Base-by-base conservation (phyloP, 1,140 invertebrate species). In the Hermatobates lingyangjiaoensis region DNA sequence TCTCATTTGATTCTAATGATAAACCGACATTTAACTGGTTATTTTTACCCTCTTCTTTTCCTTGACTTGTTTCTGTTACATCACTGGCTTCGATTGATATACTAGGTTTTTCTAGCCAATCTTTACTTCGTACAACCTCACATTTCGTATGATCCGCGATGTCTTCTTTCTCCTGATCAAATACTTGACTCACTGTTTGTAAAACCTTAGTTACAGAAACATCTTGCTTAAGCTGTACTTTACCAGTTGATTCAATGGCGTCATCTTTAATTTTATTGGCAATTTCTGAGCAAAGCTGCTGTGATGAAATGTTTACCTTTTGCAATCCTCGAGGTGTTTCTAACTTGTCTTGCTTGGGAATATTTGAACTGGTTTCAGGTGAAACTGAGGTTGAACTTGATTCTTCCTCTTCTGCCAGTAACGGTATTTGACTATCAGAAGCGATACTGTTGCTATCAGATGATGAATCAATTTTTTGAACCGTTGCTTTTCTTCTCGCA, bases 1-100 rank as follows among this genome's bases (percentile, higher is more conserved):
- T 66, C 48, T 79, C 75, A 54, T 70, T 78, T 0, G 75, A 79
- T 57, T 77, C 76, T 5, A 77, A 66, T 1, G 76, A 80, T 56
- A 73, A 71, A 0, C 70, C 72, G 1, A 61, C 60, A 45, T 51
- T 50, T 2, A 55, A 38, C 2, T 30, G 45, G 27, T 39, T 27
- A 28, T 47, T 45, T n/a, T 54, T 48, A 42, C 40, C 2, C 23
- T 3, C 30, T 20, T 23, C 21, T 18, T 54, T 48, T 24, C 34
- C 45, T 26, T 26, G n/a, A 10, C 48, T 38, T 52, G 27, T 52
- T 27, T 47, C 24, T 23, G 38, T n/a, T 14, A 53, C 49, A 40
- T 62, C 61, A 10, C 51, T 60, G 15, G 59, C 60, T 48, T 62
- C 61, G 1, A 61, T 51, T 2, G 61, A 62, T 48, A 62, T 61